These are phyloP conservation scores for Uloborus diversus DNA, from an alignment of 1,140 invertebrate genomes.

Conservation along the genomic window DNA sequence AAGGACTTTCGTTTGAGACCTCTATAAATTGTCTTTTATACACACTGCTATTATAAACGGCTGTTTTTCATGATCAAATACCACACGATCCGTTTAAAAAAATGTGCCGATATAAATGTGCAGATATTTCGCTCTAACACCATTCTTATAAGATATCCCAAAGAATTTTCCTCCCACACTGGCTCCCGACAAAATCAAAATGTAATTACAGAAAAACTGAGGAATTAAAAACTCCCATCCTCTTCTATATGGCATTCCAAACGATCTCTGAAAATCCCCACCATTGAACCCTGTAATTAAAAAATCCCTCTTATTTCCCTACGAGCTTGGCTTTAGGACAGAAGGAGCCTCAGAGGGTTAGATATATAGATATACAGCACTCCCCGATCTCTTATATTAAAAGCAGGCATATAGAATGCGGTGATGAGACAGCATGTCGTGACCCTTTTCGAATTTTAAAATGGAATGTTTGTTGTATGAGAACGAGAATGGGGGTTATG, in stretches of 20 bases:
- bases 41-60: too few relatives aligned
- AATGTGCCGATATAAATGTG: too few relatives aligned
- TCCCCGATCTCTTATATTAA: not conserved
- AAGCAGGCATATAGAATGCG: too few relatives aligned
- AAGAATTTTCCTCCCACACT: too few relatives aligned
- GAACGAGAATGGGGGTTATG: conserved; percentile 6
- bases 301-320: conserved; percentile 1
- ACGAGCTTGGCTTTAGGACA: not conserved
- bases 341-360: not conserved
- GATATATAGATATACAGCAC: conserved; percentile 19
- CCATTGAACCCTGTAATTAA: conserved; percentile 2
- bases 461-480: conserved; percentile 21
- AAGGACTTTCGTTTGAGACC: too few relatives aligned
- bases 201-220: conserved; percentile 7
- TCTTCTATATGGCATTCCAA: not conserved
- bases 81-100: too few relatives aligned
- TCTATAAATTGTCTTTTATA: too few relatives aligned
- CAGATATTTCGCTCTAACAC: too few relatives aligned
- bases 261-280: too few relatives aligned
- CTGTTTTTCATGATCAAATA: too few relatives aligned
- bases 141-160: too few relatives aligned
- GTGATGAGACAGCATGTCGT: not conserved
- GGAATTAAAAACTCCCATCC: not conserved
- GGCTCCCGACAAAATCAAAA: conserved; percentile 24
- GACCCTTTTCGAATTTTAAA: not conserved